Conservation (phyloP, 2,113 vertebrate species). For the Carassius carassius region DNA sequence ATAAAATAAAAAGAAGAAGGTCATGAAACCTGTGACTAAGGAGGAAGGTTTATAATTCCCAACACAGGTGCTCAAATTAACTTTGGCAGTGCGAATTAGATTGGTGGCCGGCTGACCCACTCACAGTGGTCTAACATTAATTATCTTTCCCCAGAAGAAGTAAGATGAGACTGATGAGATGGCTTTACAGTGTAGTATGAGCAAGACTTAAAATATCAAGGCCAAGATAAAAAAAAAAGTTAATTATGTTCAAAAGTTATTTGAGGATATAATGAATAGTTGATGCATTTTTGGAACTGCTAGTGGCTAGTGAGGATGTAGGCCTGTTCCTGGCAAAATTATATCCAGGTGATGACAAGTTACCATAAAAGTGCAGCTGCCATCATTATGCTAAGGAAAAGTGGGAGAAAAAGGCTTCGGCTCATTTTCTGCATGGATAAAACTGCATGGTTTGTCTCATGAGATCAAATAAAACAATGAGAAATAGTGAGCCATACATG, state of each 20-base stretch:
- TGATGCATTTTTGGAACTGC: not conserved
- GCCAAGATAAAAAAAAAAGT: not conserved
- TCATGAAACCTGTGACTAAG: conserved; percentile 18
- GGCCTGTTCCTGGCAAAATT: not conserved
- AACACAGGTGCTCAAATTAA: conserved; percentile 40
- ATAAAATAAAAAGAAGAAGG: conserved; percentile 39
- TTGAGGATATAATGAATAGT: conserved; percentile 23
- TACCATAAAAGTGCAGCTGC: conserved; percentile 2
- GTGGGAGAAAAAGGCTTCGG: not conserved
- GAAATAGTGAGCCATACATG: not conserved
- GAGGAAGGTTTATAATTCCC: conserved; percentile 40
- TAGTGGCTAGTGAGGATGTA: not conserved
- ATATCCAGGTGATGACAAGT: not conserved
- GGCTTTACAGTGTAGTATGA: conserved; percentile 13
- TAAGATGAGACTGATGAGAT: conserved; percentile 34
- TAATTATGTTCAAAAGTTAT: conserved; percentile 30
- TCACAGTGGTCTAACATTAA: conserved; percentile 47
- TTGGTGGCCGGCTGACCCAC: conserved; percentile 18
- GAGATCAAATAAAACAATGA: conserved; percentile 8
- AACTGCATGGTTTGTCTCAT: not conserved
- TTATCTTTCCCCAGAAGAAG: conserved; percentile 48
- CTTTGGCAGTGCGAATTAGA: conserved; percentile 45
- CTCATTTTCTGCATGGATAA: not conserved
- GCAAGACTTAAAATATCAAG: conserved; percentile 27
- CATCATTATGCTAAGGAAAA: conserved; percentile 1